Evolutionary conservation across 2,797 vertebrate genomes (phyloP).

Genomic region (Anguilla pacifica): DNA sequence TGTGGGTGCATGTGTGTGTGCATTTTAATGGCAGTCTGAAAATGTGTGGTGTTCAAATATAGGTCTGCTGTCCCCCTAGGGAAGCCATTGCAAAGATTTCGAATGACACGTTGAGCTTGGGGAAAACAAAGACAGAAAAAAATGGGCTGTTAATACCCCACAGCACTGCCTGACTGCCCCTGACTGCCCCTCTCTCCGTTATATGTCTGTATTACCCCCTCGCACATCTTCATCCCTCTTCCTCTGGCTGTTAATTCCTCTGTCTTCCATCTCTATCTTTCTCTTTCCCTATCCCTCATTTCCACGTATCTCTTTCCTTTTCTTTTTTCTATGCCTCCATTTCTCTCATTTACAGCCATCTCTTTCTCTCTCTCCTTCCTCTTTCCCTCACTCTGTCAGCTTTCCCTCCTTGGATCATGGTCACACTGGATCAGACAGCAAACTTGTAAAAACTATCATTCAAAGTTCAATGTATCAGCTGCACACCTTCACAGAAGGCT

Average conservation of each 20-base stretch:
- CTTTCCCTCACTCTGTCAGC: background rate
- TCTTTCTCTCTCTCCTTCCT: background rate
- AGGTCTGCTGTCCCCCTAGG: slow-evolving; percentile 16
- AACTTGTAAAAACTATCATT: background rate
- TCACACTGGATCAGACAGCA: background rate
- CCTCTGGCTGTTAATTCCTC: background rate
- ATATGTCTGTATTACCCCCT: background rate
- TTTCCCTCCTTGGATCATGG: background rate
- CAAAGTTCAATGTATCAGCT: background rate
- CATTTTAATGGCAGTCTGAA: background rate
- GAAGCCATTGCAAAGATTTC: background rate
- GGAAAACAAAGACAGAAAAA: background rate
- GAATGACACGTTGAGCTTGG: background rate
- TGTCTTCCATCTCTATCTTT: background rate
- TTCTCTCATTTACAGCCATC: background rate
- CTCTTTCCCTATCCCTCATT: background rate
- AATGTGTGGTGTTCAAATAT: background rate
- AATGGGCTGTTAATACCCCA: background rate
- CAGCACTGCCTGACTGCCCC: background rate
- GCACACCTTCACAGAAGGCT: background rate
- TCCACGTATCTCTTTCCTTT: background rate
- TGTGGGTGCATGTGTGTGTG: background rate
- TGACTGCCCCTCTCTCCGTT: background rate
- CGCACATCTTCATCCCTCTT: background rate
- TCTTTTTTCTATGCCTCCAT: background rate